Evolutionary conservation across 2,888 invertebrate genomes (phyloP).

Genomic region (Clitarchus hookeri): DNA sequence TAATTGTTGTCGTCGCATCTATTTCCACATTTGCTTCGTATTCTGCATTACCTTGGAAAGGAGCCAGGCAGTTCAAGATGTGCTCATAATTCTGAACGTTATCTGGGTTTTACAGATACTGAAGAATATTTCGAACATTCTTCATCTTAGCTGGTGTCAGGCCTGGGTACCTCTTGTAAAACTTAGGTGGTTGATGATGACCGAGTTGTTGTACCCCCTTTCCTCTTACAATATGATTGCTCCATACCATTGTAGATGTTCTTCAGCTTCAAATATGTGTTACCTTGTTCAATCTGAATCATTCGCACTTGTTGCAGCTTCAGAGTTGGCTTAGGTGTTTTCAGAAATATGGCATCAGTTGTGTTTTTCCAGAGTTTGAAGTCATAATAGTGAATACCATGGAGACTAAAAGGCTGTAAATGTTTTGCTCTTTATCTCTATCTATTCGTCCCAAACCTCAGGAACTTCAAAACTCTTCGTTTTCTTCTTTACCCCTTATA

Average conservation of each 20-base stretch:
- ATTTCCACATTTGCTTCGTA: too few relatives aligned
- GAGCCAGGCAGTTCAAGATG: too few relatives aligned
- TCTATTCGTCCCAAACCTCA: not conserved
- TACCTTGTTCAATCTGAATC: not conserved
- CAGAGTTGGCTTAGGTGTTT: not conserved
- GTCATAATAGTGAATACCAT: too few relatives aligned
- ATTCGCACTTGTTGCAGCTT: not conserved
- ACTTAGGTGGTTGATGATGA: not conserved
- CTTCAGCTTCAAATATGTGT: not conserved
- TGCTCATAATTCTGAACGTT: too few relatives aligned
- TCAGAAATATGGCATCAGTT: not conserved
- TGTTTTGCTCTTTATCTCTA: not conserved
- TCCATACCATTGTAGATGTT: slow-evolving; percentile 4
- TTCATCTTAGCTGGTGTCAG: too few relatives aligned
- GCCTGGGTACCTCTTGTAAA: not conserved
- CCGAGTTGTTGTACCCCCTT: not conserved
- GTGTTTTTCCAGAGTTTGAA: too few relatives aligned
- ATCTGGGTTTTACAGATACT: too few relatives aligned
- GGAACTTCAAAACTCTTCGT: not conserved
- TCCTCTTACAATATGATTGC: not conserved
- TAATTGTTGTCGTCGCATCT: too few relatives aligned
- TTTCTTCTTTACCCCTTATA: not conserved
- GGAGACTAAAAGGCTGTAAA: too few relatives aligned
- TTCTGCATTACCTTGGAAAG: too few relatives aligned
- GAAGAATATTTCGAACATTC: too few relatives aligned